Evolutionary conservation across 1,140 invertebrate genomes (phyloP).

Genomic region (Drosophila takahashii): DNA sequence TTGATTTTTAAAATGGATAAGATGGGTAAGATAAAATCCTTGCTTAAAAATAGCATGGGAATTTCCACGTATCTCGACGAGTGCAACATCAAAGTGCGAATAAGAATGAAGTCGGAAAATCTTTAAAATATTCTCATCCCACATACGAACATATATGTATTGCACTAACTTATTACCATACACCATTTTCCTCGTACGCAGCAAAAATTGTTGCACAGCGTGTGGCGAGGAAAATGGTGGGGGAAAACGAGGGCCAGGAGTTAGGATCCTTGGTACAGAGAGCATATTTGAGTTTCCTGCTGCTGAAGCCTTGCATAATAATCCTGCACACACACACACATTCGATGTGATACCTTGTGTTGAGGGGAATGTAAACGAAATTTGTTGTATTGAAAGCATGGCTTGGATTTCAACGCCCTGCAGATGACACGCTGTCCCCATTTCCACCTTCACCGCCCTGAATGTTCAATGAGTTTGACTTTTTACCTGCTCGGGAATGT

Average conservation of each 20-base stretch:
- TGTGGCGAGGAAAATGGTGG: constrained; percentile 17
- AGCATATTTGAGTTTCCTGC: constrained; percentile 58
- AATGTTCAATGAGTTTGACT: constrained; percentile 48
- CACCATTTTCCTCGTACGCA: constrained; percentile 50
- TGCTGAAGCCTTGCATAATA: constrained; percentile 61
- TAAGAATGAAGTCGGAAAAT: constrained; percentile 24
- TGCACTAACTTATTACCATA: constrained; percentile 70
- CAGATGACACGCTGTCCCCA: constrained; percentile 34
- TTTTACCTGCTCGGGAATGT: constrained; percentile 30
- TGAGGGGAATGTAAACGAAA: constrained; percentile 54
- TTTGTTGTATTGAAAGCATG: constrained; percentile 65
- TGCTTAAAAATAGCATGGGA: neutral
- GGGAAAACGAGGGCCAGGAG: constrained; percentile 8
- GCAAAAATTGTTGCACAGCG: constrained; percentile 58
- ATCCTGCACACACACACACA: constrained; percentile 43
- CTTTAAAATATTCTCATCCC: constrained; percentile 32
- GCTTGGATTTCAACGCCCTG: constrained; percentile 58
- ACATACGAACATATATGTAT: neutral
- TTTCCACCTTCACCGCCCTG: constrained; percentile 6
- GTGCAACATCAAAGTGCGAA: constrained; percentile 48
- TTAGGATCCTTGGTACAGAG: constrained; percentile 31
- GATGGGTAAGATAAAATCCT: neutral
- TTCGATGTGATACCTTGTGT: neutral
- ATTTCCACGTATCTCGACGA: constrained; percentile 8
- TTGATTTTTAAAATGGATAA: neutral